Base-by-base conservation (phyloP, 2,888 invertebrate genomes). In the Eurois occulta region DNA sequence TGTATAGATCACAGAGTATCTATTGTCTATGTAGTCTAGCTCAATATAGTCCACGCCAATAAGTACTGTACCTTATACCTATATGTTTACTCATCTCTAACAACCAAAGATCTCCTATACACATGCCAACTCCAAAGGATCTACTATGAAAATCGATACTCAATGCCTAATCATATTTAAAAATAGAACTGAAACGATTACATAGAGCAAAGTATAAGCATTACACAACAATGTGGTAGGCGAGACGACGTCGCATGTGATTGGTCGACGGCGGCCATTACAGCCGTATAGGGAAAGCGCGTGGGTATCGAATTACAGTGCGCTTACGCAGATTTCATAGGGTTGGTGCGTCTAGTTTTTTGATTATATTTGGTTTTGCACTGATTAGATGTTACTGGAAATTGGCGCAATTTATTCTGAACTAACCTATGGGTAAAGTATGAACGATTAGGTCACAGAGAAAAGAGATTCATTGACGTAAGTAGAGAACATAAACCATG, bases 241-340 rank as follows among this genome's bases (percentile, higher is more conserved):
- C 94, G 95, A 91, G 91, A 88, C 85, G 77, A 81, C 84, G 83
- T 76, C 83, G 90, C 81, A 74, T 84, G 87, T 90, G 92, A 95
- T 96, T 95, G 95, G 95, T 89, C 92, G 90, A 80, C 85, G 88
- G 85, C 84, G 81, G 90, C 91, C 91, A 93, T 93, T 92, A 94
- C 89, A 81, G 81, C 95, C 95, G 90, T 95, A 94, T 93, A 95
- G 88, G 95, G 95, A 91, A 93, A 92, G 93, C 94, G 93, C 89
- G 88, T 90, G 91, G 92, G 90, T 91, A 95, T 96, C 95, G 79
- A 74, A 88, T 96, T 96, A 92, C 95, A 88, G 78, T 86, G 88
- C 90, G 91, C 90, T 83, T 76, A 90, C 90, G 88, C 88, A 85
- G 80, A 78, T 67, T 38, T 32, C 11, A 75, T 88, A 86, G 81